A percentile compares a stretch with the other conserved stretches of the same genome.
Conservation (phyloP, 2,888 invertebrate species). For the Trichacis sp. region DNA sequence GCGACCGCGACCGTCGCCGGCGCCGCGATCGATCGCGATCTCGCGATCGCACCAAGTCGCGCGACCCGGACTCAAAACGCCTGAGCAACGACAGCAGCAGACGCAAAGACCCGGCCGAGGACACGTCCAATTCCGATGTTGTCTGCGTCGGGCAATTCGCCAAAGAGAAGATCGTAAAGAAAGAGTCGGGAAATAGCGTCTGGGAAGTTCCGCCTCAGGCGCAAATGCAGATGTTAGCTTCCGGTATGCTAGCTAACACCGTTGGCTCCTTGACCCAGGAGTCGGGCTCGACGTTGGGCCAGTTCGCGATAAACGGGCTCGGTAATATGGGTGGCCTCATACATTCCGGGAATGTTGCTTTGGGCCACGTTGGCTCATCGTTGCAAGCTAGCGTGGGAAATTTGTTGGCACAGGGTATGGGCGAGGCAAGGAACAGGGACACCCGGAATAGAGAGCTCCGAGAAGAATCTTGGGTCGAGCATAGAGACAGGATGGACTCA, state of each 20-base stretch:
- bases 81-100: constrained; percentile 47
- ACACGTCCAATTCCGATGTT: constrained; percentile 56
- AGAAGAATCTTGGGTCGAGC: constrained; percentile 51
- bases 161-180: constrained; percentile 53
- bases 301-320: constrained; percentile 60
- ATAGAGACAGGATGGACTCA: constrained; percentile 46
- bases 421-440: constrained; percentile 31
- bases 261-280: constrained; percentile 56
- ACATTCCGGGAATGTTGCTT: constrained; percentile 29
- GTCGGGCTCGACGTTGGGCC: constrained; percentile 48
- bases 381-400: constrained; percentile 33
- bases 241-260: constrained; percentile 58
- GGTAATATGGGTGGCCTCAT: constrained; percentile 58
- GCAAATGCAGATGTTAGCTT: constrained; percentile 62
- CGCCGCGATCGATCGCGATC: constrained; percentile 72
- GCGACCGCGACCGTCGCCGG: constrained; percentile 68
- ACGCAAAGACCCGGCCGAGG: constrained; percentile 54
- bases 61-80: constrained; percentile 69
- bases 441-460: constrained; percentile 2
- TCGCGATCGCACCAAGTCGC: constrained; percentile 71
- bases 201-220: constrained; percentile 67
- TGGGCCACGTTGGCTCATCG: constrained; percentile 48
- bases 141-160: constrained; percentile 65
- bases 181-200: constrained; percentile 56
- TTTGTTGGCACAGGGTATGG: constrained; percentile 44